phyloP scores from a whole-genome alignment of 2,797 vertebrate species.

The Delichon dasypus region DNA sequence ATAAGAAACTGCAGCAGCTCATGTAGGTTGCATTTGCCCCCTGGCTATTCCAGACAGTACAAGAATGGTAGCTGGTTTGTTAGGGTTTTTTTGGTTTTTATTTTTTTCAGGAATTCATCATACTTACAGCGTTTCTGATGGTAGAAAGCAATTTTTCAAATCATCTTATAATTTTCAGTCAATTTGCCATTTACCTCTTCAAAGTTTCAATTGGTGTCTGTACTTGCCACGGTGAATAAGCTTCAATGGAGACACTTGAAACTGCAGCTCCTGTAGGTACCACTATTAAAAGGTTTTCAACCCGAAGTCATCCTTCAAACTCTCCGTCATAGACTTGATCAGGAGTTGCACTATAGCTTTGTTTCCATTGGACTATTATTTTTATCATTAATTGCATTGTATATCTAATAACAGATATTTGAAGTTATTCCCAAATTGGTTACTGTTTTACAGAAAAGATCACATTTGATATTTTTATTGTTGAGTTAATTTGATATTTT shows the following conservation, averaged over 20 bases:
- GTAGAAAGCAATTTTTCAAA: not conserved
- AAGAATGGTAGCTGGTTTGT: not conserved
- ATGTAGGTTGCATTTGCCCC: not conserved
- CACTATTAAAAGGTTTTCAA: not conserved
- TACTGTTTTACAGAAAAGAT: not conserved
- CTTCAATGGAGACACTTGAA: not conserved
- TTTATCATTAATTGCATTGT: not conserved
- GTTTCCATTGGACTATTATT: not conserved
- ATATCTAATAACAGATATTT: not conserved
- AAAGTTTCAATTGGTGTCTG: not conserved
- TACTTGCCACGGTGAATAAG: not conserved
- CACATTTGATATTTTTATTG: not conserved
- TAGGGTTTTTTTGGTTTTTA: not conserved
- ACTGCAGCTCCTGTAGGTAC: not conserved
- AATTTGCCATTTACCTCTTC: not conserved
- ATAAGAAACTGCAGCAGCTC: not conserved
- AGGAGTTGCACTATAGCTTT: not conserved
- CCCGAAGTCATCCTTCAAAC: not conserved
- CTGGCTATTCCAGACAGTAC: not conserved
- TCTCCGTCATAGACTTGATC: not conserved
- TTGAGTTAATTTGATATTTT: not conserved
- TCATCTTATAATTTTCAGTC: not conserved
- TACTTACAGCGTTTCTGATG: not conserved
- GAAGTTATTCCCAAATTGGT: not conserved
- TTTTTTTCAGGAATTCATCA: not conserved